Evolutionary conservation across 2,797 vertebrate genomes (phyloP).

Genomic region (Gymnopithys bicolor): DNA sequence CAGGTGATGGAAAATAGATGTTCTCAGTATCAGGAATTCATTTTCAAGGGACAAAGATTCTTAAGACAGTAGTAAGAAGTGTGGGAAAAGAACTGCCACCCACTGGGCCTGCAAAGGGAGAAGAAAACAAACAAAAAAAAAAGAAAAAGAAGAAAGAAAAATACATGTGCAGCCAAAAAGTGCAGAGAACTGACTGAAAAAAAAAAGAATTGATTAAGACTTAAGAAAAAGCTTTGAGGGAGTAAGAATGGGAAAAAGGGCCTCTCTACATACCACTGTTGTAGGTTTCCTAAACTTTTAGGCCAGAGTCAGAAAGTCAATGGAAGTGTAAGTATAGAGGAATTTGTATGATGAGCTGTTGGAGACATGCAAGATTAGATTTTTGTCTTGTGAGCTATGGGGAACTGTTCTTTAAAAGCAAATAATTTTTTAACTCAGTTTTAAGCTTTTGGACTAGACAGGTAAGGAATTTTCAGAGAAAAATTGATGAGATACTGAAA

Average conservation of each 20-base stretch:
- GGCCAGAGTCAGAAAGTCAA: not conserved
- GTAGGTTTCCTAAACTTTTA: not conserved
- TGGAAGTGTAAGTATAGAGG: not conserved
- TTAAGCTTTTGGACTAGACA: not conserved
- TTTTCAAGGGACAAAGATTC: not conserved
- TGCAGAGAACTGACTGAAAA: not conserved
- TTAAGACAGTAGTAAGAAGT: not conserved
- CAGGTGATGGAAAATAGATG: not conserved
- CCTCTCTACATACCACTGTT: not conserved
- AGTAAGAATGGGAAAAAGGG: not conserved
- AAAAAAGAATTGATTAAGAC: not conserved
- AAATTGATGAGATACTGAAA: not conserved
- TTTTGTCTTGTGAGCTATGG: not conserved
- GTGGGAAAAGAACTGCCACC: conserved; percentile 24
- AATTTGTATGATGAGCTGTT: not conserved
- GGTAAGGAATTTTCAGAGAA: not conserved
- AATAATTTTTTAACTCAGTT: not conserved
- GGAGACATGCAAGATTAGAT: not conserved
- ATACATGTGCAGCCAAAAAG: not conserved
- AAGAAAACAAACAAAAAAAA: not conserved
- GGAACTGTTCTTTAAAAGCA: not conserved
- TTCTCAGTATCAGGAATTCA: not conserved
- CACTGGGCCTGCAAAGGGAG: not conserved
- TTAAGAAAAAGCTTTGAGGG: not conserved
- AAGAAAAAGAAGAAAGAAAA: not conserved